phyloP scores from a whole-genome alignment of 1,140 invertebrate species.

The Thalassaphorura encarpata region DNA sequence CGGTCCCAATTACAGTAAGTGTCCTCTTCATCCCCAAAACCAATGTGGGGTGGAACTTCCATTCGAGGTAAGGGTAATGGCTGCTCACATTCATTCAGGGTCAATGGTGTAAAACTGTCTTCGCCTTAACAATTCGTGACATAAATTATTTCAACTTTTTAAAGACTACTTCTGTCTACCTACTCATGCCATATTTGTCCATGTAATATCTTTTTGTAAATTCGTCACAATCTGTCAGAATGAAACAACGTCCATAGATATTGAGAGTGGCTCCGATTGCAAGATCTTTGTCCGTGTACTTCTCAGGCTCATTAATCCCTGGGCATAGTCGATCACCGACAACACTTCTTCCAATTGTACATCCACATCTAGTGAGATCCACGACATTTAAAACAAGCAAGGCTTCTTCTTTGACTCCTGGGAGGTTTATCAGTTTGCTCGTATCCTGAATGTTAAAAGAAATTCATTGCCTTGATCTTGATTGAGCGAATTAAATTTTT shows the following conservation, averaged over 20 bases:
- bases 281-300: slow-evolving; percentile 53
- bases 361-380: slow-evolving; percentile 23
- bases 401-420: slow-evolving; percentile 27
- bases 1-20: slow-evolving; percentile 25
- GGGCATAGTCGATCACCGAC: slow-evolving; percentile 27
- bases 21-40: slow-evolving; percentile 31
- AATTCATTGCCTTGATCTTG: slow-evolving; percentile 17
- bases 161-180: slow-evolving; percentile 36
- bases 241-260: slow-evolving; percentile 65
- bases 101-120: slow-evolving; percentile 43
- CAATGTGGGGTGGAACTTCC: slow-evolving; percentile 20
- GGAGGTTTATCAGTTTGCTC: slow-evolving; percentile 19
- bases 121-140: slow-evolving; percentile 36
- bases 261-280: slow-evolving; percentile 66
- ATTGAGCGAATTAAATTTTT: slow-evolving; percentile 48
- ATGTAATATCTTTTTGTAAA: slow-evolving; percentile 82
- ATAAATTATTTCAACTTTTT: background rate
- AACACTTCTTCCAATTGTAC: slow-evolving; percentile 21
- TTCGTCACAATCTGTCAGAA: slow-evolving; percentile 71
- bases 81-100: slow-evolving; percentile 23
- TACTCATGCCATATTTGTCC: slow-evolving; percentile 47
- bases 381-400: slow-evolving; percentile 29
- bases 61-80: slow-evolving; percentile 13
- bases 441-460: slow-evolving; percentile 5
- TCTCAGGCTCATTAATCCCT: slow-evolving; percentile 18